A percentile compares a stretch with the other conserved stretches of the same genome.
phyloP scores from a whole-genome alignment of 2,797 vertebrate genomes.

The Cheirogaleus major region DNA sequence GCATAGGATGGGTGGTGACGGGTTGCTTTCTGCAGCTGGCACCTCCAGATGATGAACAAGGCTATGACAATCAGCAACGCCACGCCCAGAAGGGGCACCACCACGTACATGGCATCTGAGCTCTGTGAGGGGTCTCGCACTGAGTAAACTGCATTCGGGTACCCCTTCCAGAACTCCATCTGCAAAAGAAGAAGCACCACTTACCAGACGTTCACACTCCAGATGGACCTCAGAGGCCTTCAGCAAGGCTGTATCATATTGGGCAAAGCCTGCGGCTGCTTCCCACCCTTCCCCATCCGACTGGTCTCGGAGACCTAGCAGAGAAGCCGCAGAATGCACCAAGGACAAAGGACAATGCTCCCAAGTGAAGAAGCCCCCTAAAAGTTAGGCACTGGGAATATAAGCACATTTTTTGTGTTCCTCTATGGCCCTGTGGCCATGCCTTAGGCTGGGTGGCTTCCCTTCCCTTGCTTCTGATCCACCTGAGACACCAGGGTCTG shows the following conservation, averaged over 20 bases:
- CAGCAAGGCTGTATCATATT: not conserved
- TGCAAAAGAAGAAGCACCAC: constrained; percentile 63
- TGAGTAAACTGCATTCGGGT: constrained; percentile 89
- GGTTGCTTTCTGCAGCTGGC: constrained; percentile 93
- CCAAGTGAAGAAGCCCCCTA: not conserved
- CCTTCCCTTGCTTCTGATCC: not conserved
- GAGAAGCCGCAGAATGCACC: not conserved
- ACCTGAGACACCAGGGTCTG: not conserved
- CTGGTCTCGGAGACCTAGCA: not conserved
- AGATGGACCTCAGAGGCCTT: not conserved
- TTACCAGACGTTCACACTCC: not conserved
- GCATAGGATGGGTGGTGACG: constrained; percentile 91
- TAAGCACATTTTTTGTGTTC: not conserved
- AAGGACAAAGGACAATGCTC: not conserved
- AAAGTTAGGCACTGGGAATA: not conserved
- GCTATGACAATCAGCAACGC: constrained; percentile 92
- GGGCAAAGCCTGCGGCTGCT: accelerated
- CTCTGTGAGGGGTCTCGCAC: constrained; percentile 85
- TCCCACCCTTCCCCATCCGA: not conserved
- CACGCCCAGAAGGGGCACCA: constrained; percentile 91
- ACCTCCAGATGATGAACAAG: constrained; percentile 95
- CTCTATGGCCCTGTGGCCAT: too few species aligned
- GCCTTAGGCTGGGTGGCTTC: not conserved
- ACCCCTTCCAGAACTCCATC: constrained; percentile 96
- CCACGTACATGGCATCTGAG: constrained; percentile 91